Base-by-base conservation (phyloP, 2,113 vertebrate species). In the Grallaria varia region DNA sequence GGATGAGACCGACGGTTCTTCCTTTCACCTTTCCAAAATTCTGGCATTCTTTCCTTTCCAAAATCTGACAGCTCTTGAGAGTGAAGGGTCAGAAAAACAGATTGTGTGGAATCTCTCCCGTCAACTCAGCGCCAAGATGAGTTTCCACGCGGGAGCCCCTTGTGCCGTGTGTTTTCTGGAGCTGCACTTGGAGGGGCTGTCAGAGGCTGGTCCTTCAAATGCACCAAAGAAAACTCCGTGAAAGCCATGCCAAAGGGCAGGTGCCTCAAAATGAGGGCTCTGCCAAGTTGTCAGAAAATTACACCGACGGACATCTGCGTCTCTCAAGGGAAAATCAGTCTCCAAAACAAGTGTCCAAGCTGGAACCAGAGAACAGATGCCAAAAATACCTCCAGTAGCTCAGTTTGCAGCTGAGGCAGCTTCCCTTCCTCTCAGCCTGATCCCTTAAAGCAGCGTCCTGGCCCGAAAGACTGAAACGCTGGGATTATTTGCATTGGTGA, bases 401-500 rank as follows among this genome's bases (percentile, higher is more conserved):
- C 68, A 10, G 24, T 81, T 21, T 86, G 82, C n/a, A 62, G n/a
- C 64, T 85, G 52, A 22, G 64, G 42, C 52, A 60, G 71, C 55
- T 95, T 87, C 33, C 40, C 37, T 69, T 58, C 66, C 31, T 81
- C 35, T 71, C 27, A 33, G 10, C 6, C 33, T 68, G 69, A 31
- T 56, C 18, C 4, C 0, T 55, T 8, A 55, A 69, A 64, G 30
- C 62, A 78, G 12, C 0, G 0, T 59, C 30, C 18, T 64, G 20
- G 56, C 62, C 37, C 3, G 2, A 14, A 69, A 45, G 63, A 17
- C 10, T 66, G 25, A 44, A 66, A 49, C 23, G 27, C 30, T 72
- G 24, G 23, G 52, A 39, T 35, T 72, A 14, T 9, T 89, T 52
- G 6, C 14, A 17, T 1, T 30, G 49, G 21, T 39, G 40, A n/a